A percentile compares a stretch with the other conserved stretches of the same genome.
These are phyloP conservation scores for Guaruba guarouba DNA, from an alignment of 2,113 vertebrate genomes.

Conservation along the genomic window DNA sequence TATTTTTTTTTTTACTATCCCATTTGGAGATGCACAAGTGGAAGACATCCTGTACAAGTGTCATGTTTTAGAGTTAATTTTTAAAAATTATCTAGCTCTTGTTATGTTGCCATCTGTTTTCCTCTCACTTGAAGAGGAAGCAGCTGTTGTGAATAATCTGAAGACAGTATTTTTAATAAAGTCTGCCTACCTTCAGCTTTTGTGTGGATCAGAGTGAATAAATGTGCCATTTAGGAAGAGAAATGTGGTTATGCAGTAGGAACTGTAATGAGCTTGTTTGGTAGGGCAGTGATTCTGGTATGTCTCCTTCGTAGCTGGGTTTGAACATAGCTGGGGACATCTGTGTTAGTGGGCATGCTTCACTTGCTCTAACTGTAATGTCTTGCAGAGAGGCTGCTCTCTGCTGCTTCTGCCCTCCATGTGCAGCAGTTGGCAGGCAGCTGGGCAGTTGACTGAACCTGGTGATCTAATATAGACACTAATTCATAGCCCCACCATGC, in stretches of 20 bases:
- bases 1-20: neutral
- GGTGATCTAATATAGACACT: neutral
- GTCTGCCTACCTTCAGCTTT: conserved; percentile 47
- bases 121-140: conserved; percentile 56
- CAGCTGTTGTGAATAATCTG: conserved; percentile 61
- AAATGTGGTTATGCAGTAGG: neutral
- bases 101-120: conserved; percentile 64
- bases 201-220: neutral
- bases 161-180: conserved; percentile 51
- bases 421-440: neutral
- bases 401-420: neutral
- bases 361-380: neutral
- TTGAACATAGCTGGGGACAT: neutral
- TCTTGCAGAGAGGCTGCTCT: neutral
- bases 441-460: neutral
- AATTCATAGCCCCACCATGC: accelerated
- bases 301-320: neutral
- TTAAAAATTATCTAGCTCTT: conserved; percentile 55
- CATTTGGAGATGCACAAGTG: conserved; percentile 43
- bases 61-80: conserved; percentile 55
- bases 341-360: neutral
- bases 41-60: conserved; percentile 53
- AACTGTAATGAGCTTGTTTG: neutral
- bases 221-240: neutral
- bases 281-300: neutral